Base-by-base conservation (phyloP, 2,113 vertebrate genomes). In the Tor tambroides region DNA sequence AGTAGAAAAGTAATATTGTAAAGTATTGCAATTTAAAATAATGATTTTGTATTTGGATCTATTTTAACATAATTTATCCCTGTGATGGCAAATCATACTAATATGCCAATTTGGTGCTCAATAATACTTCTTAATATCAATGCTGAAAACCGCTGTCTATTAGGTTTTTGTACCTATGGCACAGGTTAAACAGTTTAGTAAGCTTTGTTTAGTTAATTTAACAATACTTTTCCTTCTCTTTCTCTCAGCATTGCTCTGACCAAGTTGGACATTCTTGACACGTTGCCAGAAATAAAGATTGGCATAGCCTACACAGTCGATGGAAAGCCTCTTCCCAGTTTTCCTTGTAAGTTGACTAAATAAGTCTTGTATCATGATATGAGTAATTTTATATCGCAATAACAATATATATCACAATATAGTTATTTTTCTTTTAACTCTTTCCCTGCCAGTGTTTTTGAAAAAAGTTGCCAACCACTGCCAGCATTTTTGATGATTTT, bases 181-280 rank as follows among this genome's bases (percentile, higher is more conserved):
- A 38, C 9, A 23, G 4, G 32, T 72, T 72, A 10, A 71, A 71
- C 30, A 3, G 2, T 54, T n/a, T 59, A n/a, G 7, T 23, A 38
- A 23, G 67, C 9, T 23, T 72, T 9, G 3, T 71, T 72, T 38
- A 3, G n/a, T 78, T 78, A 56, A 9, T 35, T 80, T n/a, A 54
- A 12, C 26, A n/a, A 43, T 41, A 3, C 28, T 12, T 75, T 35
- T 15, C 4, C 2, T 32, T 59, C 17, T 63, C 4, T 59, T 54
- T 72, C 19, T 56, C 90, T 46, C 84, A 96, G 96, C 11, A 95
- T 96, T 32, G 95, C 95, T 0, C 83, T 96, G 90, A 96, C 95
- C 0, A 96, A 96, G 79, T 88, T 96, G 78, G 95, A 96, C 85
- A 96, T 96, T 90, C 92, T 96, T 89, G 96, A 96, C 87, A 93